phyloP scores from a whole-genome alignment of 2,113 vertebrate species.

The Oreochromis niloticus region DNA sequence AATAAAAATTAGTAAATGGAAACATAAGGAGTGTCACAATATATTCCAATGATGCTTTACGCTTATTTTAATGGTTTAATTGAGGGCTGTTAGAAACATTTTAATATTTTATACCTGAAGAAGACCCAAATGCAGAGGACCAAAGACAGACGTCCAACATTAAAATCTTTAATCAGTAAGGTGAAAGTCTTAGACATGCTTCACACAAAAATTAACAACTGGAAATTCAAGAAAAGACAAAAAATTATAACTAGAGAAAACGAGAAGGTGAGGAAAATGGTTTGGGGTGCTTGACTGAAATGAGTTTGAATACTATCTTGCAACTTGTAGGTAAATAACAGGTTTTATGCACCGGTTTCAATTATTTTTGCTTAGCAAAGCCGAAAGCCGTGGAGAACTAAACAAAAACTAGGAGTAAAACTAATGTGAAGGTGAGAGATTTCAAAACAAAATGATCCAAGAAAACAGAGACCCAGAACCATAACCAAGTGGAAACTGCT shows the following conservation, averaged over 20 bases:
- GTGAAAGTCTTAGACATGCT: not conserved
- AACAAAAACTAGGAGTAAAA: not conserved
- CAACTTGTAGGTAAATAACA: not conserved
- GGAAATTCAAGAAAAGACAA: not conserved
- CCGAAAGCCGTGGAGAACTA: not conserved
- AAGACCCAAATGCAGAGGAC: too few relatives aligned
- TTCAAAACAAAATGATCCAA: not conserved
- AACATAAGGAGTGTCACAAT: fast-evolving
- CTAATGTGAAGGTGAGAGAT: not conserved
- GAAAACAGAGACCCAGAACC: not conserved
- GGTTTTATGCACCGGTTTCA: not conserved
- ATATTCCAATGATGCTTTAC: not conserved
- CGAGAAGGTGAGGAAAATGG: too few relatives aligned
- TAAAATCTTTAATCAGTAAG: not conserved
- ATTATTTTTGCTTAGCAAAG: not conserved
- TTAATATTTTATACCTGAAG: not conserved
- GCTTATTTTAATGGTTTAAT: not conserved
- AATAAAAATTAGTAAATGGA: not conserved
- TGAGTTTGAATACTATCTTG: too few relatives aligned
- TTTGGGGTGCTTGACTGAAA: too few relatives aligned
- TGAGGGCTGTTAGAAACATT: not conserved
- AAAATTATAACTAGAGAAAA: too few relatives aligned
- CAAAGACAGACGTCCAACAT: not conserved
- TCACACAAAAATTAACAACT: not conserved
- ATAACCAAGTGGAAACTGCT: fast-evolving